Conservation (phyloP, 2,797 vertebrate genomes). For the Pantherophis alleghaniensis region DNA sequence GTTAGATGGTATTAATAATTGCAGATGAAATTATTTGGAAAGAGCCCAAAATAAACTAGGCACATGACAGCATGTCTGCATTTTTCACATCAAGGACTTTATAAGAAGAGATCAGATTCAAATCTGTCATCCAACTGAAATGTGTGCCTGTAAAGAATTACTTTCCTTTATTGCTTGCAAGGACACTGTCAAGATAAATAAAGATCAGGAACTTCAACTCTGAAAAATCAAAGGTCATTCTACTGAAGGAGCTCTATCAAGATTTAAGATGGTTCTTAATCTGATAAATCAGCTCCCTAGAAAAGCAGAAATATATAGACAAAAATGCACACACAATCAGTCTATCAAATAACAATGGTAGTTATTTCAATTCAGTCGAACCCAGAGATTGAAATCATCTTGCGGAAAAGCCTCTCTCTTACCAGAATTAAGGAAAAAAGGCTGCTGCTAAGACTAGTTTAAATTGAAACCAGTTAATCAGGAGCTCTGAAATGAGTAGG, state of each 20-base stretch:
- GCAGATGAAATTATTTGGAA: neutral
- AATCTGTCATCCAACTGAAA: slow-evolving; percentile 24
- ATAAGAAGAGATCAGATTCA: slow-evolving; percentile 22
- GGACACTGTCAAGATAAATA: slow-evolving; percentile 62
- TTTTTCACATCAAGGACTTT: slow-evolving; percentile 29
- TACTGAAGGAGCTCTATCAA: slow-evolving; percentile 62
- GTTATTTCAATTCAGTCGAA: slow-evolving; percentile 43
- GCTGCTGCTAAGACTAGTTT: neutral
- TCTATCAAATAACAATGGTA: slow-evolving; percentile 38
- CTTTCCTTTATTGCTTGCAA: slow-evolving; percentile 50
- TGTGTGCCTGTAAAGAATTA: slow-evolving; percentile 26
- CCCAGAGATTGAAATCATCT: slow-evolving; percentile 4
- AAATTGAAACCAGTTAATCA: slow-evolving; percentile 26
- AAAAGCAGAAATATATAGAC: slow-evolving; percentile 50
- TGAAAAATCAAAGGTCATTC: slow-evolving; percentile 57
- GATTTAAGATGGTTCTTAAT: slow-evolving; percentile 65
- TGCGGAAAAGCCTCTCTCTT: neutral
- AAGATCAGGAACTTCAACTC: slow-evolving; percentile 67
- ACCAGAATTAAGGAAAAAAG: neutral
- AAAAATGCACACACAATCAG: slow-evolving; percentile 58
- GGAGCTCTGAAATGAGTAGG: neutral
- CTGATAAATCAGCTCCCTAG: slow-evolving; percentile 60
- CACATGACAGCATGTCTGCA: neutral
- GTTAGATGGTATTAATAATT: neutral
- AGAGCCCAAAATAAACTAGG: neutral